Percentiles rank a stretch among this genome's conserved stretches.
phyloP scores from a whole-genome alignment of 2,797 vertebrate species.

The Bovichtus variegatus region DNA sequence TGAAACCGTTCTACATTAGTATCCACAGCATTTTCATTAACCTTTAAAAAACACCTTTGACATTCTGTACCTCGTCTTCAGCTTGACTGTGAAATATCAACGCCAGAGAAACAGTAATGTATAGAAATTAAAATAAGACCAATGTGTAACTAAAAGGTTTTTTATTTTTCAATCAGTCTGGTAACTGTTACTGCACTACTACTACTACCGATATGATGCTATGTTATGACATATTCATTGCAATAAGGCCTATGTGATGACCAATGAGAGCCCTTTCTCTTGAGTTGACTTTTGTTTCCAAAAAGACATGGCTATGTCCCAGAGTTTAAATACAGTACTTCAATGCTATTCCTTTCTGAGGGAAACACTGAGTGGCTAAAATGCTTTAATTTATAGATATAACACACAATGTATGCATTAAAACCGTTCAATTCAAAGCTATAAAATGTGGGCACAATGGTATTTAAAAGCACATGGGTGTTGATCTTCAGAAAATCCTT shows the following conservation, averaged over 20 bases:
- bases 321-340: background rate
- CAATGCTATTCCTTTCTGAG: background rate
- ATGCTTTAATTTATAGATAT: background rate
- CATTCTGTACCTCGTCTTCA: conserved; percentile 50
- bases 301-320: background rate
- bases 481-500: background rate
- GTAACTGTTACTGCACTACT: background rate
- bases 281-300: background rate
- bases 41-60: conserved; percentile 71
- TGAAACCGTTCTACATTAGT: conserved; percentile 39
- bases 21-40: conserved; percentile 64
- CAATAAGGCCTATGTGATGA: background rate
- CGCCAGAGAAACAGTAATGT: conserved; percentile 9
- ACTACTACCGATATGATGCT: background rate
- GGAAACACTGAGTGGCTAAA: background rate
- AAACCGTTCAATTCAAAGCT: background rate
- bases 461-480: background rate
- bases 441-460: background rate
- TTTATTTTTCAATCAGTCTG: background rate
- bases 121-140: conserved; percentile 33
- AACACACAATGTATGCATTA: too few species aligned
- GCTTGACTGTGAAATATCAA: conserved; percentile 54
- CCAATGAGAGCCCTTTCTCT: background rate
- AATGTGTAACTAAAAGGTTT: background rate
- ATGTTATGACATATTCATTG: background rate